Base-by-base conservation (phyloP, 2,113 vertebrate genomes). In the Tachycineta bicolor region DNA sequence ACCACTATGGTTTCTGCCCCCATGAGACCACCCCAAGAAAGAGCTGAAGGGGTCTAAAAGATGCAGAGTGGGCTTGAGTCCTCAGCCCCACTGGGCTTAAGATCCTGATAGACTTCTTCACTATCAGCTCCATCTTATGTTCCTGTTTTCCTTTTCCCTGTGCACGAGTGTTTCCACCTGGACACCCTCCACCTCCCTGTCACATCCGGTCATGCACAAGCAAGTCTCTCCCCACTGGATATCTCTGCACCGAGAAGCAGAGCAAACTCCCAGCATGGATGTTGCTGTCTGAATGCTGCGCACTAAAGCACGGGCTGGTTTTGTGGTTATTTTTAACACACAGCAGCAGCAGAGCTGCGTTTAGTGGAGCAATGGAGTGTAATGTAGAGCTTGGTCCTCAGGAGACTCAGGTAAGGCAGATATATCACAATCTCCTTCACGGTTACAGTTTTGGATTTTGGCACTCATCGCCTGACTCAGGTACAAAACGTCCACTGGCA, bases 241-340 rank as follows among this genome's bases (percentile, higher is more conserved):
- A 56, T 44, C 91, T 87, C 49, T 75, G 62, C 46, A n/a, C 37
- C 0, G 6, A 94, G 62, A 41, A 78, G 47, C 1, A 2, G 53
- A 34, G 26, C 43, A 58, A 77, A 41, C 34, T 60, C 37, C 77
- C 77, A 56, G 52, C 41, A 41, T 4, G 52, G 83, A 68, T 56
- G 52, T 10, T 93, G 83, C 55, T 83, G 31, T 64, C 74, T 94
- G 87, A 94, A 76, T 56, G 11, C 53, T 60, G 77, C 59, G 58
- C 62, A 58, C 14, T 71, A 68, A 71, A 92, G 69, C 62, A 60
- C 0, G 3, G 83, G 29, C 49, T 89, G 44, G 46, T 64, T 92
- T 53, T 67, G 43, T 34, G 68, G 50, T 49, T 91, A 67, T 84
- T 87, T 94, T 87, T 82, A 84, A 78, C 1, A 1, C 9, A 10